Base-by-base conservation (phyloP, 2,113 vertebrate species). In the Pelmatolapia mariae region DNA sequence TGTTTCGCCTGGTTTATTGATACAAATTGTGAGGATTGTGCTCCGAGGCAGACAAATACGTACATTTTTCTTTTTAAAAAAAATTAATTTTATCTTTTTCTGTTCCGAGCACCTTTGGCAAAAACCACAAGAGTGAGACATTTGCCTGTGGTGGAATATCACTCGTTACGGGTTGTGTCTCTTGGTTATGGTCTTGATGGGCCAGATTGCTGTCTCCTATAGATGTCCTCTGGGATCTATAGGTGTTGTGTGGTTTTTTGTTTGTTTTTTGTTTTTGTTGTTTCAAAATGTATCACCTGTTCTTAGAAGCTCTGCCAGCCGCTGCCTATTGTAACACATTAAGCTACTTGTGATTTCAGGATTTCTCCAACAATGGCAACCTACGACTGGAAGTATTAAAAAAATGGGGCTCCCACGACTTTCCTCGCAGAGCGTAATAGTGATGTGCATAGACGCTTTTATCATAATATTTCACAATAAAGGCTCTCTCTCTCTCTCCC, bases 381-480 rank as follows among this genome's bases (percentile, higher is more conserved):
- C 53, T 80, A 87, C 81, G 6, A 78, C 38, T 59, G 66, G 57
- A 82, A 86, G 79, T 86, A 38, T 59, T 6, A 11, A 33, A n/a
- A 38, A 22, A 18, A 16, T 3, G n/a, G 12, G 10, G 63, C 57
- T 83, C 81, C 84, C 76, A 89, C 81, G 80, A 68, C 33, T 87
- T 91, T 85, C 76, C 89, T 89, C 63, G 22, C 71, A 63, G 45
- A 86, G 76, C 71, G 73, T 26, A 87, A 83, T 22, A 31, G 52
- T 73, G 76, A 47, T 82, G 78, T 82, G 82, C 83, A 80, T 53
- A 40, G 54, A 22, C 45, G 56, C 79, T 86, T 91, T 82, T 85
- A 85, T 92, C 66, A 40, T 81, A 81, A 87, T 82, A 87, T 91
- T 91, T 81, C 31, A 83, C 31, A 71, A 89, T 33, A 82, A 43